A percentile compares a stretch with the other conserved stretches of the same genome.
phyloP scores from a whole-genome alignment of 2,888 invertebrate genomes.

The Nudaria mundana region DNA sequence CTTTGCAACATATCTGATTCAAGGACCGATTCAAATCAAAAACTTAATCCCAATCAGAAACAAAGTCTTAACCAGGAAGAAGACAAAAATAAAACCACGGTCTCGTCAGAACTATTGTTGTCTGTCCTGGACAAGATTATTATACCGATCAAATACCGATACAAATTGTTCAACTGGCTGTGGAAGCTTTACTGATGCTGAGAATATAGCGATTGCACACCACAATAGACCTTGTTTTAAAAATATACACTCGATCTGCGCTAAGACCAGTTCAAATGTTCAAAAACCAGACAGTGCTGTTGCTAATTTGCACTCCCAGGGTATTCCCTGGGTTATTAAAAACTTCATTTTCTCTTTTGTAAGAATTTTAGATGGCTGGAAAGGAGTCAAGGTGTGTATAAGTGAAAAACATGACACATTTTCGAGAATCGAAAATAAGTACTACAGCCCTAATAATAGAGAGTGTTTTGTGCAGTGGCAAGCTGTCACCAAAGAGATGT shows the following conservation, averaged over 20 bases:
- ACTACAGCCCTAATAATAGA: constrained; percentile 80
- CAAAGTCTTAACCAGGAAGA: constrained; percentile 53
- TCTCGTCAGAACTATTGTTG: constrained; percentile 61
- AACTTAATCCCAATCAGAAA: constrained; percentile 55
- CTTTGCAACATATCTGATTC: constrained; percentile 77
- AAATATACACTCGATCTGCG: constrained; percentile 87
- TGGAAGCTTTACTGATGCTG: constrained; percentile 85
- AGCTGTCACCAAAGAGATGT: constrained; percentile 80
- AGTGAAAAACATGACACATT: constrained; percentile 83
- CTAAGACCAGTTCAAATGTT: constrained; percentile 86
- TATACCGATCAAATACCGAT: constrained; percentile 75
- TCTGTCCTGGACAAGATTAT: constrained; percentile 71
- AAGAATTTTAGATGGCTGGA: constrained; percentile 87
- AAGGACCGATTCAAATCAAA: constrained; percentile 52
- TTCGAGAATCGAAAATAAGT: constrained; percentile 82
- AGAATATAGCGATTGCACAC: constrained; percentile 85
- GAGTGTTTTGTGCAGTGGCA: constrained; percentile 83
- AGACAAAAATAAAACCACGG: constrained; percentile 59
- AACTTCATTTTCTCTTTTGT: constrained; percentile 89
- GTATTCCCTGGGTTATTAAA: constrained; percentile 88
- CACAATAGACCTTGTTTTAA: constrained; percentile 87
- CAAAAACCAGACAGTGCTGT: constrained; percentile 86
- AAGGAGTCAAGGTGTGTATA: constrained; percentile 84
- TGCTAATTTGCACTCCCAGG: constrained; percentile 87
- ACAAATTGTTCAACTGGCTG: constrained; percentile 82